Conservation (phyloP, 2,797 vertebrate species). For the Acanthurus lineatus region DNA sequence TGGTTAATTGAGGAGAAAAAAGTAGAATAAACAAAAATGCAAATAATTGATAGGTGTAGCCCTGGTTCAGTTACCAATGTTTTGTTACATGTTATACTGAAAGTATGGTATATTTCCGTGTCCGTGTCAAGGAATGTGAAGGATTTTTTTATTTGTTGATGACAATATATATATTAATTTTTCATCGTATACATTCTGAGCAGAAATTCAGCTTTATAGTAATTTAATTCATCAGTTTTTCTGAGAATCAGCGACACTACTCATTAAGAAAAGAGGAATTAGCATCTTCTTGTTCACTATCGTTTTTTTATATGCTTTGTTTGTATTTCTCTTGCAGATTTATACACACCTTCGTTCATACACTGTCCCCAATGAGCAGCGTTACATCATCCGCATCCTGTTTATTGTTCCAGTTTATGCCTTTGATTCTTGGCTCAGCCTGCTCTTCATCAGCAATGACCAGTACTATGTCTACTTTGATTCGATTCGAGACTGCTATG, state of each 20-base stretch:
- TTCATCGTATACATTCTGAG: not conserved
- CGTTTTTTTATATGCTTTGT: constrained; percentile 24
- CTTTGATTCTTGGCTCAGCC: constrained; percentile 98
- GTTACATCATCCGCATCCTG: constrained; percentile 97
- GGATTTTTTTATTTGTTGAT: not conserved
- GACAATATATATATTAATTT: not conserved
- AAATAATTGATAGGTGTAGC: not conserved
- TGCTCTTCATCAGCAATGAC: constrained; percentile 93
- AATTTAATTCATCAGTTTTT: not conserved
- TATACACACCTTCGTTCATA: constrained; percentile 94
- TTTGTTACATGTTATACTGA: too few relatives aligned
- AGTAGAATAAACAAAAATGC: too few relatives aligned
- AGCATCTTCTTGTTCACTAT: not conserved
- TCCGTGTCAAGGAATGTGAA: not conserved
- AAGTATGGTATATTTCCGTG: not conserved
- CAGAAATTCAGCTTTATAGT: not conserved
- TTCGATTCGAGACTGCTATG: constrained; percentile 95
- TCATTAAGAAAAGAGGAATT: not conserved
- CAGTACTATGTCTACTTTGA: constrained; percentile 97
- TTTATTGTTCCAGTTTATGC: constrained; percentile 95
- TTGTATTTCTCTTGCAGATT: constrained; percentile 85
- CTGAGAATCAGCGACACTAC: not conserved
- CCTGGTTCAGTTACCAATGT: not conserved
- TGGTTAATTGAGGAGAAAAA: not conserved
- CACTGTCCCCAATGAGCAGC: constrained; percentile 93